A percentile compares a stretch with the other conserved stretches of the same genome.
Evolutionary conservation across 2,888 invertebrate species (phyloP).

Genomic region (Achlya flavicornis): DNA sequence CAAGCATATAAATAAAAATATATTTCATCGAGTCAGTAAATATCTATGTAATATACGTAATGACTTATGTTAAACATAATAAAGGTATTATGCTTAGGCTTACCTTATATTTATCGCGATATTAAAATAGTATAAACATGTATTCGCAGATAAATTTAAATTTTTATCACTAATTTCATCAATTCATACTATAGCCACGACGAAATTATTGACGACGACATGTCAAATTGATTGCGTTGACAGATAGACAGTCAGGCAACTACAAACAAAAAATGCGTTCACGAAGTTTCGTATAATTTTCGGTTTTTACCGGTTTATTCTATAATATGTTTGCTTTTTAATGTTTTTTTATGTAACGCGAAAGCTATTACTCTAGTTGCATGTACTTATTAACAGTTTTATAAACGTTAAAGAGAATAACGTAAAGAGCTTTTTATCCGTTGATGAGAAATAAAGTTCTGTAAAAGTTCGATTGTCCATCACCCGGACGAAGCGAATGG

Average conservation of each 20-base stretch:
- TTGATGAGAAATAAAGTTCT: no score
- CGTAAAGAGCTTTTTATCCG: no score
- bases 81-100: neutral
- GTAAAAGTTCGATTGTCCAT: no score
- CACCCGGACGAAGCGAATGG: no score
- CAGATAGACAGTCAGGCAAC: neutral
- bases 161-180: constrained; percentile 9
- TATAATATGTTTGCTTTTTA: neutral
- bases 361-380: no score
- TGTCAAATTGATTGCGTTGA: constrained; percentile 33
- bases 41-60: neutral
- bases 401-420: no score
- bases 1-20: neutral
- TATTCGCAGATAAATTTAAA: neutral
- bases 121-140: neutral
- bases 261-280: neutral
- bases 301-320: neutral
- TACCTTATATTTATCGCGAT: constrained; percentile 1
- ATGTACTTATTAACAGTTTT: neutral
- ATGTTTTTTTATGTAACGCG: neutral
- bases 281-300: neutral
- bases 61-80: neutral
- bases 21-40: neutral
- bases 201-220: constrained; percentile 34
- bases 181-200: constrained; percentile 54